phyloP scores from a whole-genome alignment of 2,113 vertebrate genomes.

The Tupaia tana region DNA sequence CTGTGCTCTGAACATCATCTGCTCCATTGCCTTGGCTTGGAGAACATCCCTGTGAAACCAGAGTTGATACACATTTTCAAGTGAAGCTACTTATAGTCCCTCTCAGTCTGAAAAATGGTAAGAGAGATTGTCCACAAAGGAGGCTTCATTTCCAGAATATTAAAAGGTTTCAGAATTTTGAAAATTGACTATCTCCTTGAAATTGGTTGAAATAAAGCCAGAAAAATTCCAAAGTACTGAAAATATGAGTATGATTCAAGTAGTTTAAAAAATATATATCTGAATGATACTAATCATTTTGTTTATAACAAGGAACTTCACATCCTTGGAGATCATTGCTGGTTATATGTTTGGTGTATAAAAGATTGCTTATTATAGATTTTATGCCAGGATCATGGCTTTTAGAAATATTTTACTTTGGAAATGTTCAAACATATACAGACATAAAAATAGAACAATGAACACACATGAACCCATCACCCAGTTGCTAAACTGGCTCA shows the following conservation, averaged over 20 bases:
- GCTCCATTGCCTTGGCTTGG: background rate
- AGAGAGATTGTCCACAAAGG: background rate
- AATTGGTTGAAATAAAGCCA: background rate
- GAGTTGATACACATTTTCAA: background rate
- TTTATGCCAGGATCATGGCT: background rate
- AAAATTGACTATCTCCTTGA: background rate
- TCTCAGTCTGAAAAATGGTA: background rate
- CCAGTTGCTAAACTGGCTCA: background rate
- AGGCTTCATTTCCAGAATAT: background rate
- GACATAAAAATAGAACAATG: background rate
- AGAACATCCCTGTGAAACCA: background rate
- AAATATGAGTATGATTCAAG: background rate
- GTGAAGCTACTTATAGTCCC: background rate
- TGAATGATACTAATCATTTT: background rate
- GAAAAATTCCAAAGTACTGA: background rate
- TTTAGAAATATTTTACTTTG: background rate
- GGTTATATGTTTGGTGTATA: background rate
- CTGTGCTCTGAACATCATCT: background rate
- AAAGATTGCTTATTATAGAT: background rate
- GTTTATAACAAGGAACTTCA: conserved; percentile 26
- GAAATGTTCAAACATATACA: background rate
- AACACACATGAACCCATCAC: background rate
- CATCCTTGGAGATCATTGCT: background rate
- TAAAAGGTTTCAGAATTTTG: conserved; percentile 4
- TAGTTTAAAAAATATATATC: background rate